phyloP scores from a whole-genome alignment of 2,888 invertebrate genomes.

The Lymantria dispar region DNA sequence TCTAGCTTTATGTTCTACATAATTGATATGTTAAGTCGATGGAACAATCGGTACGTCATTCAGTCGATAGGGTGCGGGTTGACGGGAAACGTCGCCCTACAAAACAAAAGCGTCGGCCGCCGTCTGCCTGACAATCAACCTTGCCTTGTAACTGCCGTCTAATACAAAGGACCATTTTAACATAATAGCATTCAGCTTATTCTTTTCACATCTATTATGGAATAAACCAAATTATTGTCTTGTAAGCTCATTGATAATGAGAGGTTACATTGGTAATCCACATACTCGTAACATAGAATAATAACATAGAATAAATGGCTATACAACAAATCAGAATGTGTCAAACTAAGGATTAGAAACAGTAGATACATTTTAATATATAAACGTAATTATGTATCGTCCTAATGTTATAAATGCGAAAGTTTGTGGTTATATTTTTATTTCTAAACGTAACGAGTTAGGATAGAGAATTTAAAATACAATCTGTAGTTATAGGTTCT shows the following conservation, averaged over 20 bases:
- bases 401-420: too few species aligned
- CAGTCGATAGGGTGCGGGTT: conserved; percentile 40
- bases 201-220: conserved; percentile 51
- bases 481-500: too few species aligned
- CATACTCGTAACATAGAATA: background rate
- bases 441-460: too few species aligned
- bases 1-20: conserved; percentile 76
- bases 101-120: conserved; percentile 32
- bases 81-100: conserved; percentile 26
- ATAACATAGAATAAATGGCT: conserved; percentile 17
- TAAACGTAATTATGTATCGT: too few species aligned
- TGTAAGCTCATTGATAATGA: conserved; percentile 53
- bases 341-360: background rate
- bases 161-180: conserved; percentile 67
- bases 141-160: conserved; percentile 28
- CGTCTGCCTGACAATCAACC: conserved; percentile 43
- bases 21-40: conserved; percentile 80
- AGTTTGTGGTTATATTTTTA: too few species aligned
- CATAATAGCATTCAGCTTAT: conserved; percentile 64
- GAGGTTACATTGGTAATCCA: conserved; percentile 36
- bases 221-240: conserved; percentile 54
- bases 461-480: too few species aligned
- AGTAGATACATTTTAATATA: too few species aligned
- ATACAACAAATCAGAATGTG: background rate
- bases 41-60: conserved; percentile 73